Percentiles rank a stretch among this genome's conserved stretches.
These are phyloP conservation scores for Leptodactylus fallax DNA, from an alignment of 2,797 vertebrate genomes.

Conservation along the genomic window DNA sequence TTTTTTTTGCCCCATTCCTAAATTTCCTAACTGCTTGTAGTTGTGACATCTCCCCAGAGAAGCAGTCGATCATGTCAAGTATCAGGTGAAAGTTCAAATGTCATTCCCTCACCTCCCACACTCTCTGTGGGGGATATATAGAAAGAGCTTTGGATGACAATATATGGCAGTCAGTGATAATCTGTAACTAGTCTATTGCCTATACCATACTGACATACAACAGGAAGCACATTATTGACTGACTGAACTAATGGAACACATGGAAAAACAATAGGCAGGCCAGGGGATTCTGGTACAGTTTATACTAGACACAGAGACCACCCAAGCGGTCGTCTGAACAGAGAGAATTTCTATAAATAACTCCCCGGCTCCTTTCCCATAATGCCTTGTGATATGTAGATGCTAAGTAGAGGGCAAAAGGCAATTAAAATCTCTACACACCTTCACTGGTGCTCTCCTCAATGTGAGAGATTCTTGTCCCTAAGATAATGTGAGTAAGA, in stretches of 20 bases:
- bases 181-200: constrained; percentile 7
- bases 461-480: no score
- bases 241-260: constrained; percentile 28
- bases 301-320: constrained; percentile 29
- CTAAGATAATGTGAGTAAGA: neutral
- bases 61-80: constrained; percentile 10
- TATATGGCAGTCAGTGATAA: neutral
- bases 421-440: no score
- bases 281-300: neutral
- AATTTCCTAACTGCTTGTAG: neutral
- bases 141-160: constrained; percentile 22
- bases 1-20: neutral
- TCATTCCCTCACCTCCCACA: constrained; percentile 2
- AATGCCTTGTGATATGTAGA: no score
- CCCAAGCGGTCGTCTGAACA: constrained; percentile 37
- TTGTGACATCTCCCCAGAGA: constrained; percentile 7
- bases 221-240: constrained; percentile 38
- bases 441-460: no score
- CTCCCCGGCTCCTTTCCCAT: no score
- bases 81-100: constrained; percentile 37
- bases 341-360: constrained; percentile 28
- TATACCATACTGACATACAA: neutral
- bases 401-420: no score
- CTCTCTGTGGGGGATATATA: constrained; percentile 2
- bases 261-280: constrained; percentile 43